Conservation (phyloP, 2,888 invertebrate genomes). For the Netelia virgata region DNA sequence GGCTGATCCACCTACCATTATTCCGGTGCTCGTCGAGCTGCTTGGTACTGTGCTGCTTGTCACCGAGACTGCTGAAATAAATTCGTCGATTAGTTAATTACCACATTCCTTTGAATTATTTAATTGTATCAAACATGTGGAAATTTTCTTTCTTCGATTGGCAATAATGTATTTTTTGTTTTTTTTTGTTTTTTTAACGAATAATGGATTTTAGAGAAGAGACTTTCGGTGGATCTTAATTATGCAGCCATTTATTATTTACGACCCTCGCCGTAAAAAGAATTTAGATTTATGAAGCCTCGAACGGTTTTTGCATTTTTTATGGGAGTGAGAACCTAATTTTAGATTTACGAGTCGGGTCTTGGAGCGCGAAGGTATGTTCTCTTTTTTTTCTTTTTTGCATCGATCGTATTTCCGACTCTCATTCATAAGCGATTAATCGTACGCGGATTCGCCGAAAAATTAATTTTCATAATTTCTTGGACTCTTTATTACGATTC, state of each 20-base stretch:
- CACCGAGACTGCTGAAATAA: conserved; percentile 85
- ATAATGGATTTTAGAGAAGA: too few species aligned
- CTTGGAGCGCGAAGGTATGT: too few species aligned
- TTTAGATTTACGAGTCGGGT: too few species aligned
- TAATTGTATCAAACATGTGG: not conserved
- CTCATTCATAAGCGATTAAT: too few species aligned
- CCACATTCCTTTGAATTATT: not conserved
- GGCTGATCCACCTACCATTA: conserved; percentile 79
- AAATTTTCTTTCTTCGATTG: too few species aligned
- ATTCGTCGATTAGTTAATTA: conserved; percentile 14
- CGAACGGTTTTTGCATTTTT: not conserved
- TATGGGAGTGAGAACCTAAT: not conserved
- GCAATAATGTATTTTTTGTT: too few species aligned
- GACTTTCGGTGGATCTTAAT: not conserved
- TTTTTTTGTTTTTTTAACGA: too few species aligned
- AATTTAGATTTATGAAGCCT: not conserved
- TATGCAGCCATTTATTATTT: not conserved
- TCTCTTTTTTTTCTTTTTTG: too few species aligned
- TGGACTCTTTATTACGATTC: too few species aligned
- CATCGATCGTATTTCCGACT: too few species aligned
- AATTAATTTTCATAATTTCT: too few species aligned
- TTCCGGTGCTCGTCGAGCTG: conserved; percentile 81
- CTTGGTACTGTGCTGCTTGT: conserved; percentile 85
- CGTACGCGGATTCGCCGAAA: too few species aligned
- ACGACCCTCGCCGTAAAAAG: not conserved